A percentile compares a stretch with the other conserved stretches of the same genome.
phyloP scores from a whole-genome alignment of 2,113 vertebrate genomes.

The Phylloscopus trochiloides region DNA sequence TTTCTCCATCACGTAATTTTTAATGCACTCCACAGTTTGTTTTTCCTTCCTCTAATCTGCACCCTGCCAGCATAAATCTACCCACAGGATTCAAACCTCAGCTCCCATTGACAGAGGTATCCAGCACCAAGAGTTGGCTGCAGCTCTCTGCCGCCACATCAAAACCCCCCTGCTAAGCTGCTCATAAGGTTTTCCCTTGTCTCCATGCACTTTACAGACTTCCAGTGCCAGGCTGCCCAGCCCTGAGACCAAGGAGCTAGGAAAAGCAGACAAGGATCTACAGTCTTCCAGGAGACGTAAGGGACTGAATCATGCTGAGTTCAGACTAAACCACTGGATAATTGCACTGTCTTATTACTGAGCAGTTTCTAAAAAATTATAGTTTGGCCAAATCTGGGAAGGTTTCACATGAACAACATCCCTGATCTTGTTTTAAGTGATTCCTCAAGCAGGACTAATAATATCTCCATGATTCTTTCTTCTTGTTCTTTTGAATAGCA shows the following conservation, averaged over 20 bases:
- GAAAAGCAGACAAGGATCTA: slow-evolving; percentile 11
- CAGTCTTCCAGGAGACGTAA: background rate
- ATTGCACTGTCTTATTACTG: background rate
- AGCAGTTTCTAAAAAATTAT: background rate
- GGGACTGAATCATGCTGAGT: background rate
- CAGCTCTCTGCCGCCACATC: background rate
- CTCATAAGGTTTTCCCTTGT: background rate
- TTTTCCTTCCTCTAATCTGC: background rate
- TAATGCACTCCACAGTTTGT: background rate
- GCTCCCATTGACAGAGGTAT: background rate
- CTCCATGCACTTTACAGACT: background rate
- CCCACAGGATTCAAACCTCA: background rate
- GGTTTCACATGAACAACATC: background rate
- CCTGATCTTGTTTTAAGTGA: background rate
- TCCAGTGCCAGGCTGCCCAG: background rate
- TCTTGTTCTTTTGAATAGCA: background rate
- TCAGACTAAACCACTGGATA: background rate
- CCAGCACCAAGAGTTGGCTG: background rate
- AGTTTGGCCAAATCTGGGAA: background rate
- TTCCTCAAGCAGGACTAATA: slow-evolving; percentile 9
- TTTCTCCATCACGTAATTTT: background rate
- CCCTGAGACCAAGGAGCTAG: background rate
- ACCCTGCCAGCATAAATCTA: background rate
- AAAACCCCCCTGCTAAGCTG: background rate
- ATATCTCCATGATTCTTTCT: background rate